Evolutionary conservation across 2,888 invertebrate genomes (phyloP).

Genomic region (Ellobium chinense): DNA sequence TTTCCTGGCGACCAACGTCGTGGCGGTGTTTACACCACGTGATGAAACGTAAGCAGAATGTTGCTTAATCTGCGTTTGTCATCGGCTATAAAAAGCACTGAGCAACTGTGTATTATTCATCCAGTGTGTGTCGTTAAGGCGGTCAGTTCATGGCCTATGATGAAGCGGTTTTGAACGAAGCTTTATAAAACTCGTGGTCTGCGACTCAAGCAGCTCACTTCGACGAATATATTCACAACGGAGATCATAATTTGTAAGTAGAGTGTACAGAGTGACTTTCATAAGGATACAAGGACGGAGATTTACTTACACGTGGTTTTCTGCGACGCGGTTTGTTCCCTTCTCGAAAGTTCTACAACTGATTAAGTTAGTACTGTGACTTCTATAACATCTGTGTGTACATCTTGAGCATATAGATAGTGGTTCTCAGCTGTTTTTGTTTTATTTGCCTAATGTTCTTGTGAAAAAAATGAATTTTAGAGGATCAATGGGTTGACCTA

Average conservation of each 20-base stretch:
- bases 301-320: not conserved
- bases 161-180: not conserved
- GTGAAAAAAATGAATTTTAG: too few relatives aligned
- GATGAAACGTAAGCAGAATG: conserved; percentile 32
- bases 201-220: too few relatives aligned
- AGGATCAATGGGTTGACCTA: too few relatives aligned
- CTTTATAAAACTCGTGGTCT: too few relatives aligned
- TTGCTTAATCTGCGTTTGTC: conserved; percentile 37
- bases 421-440: too few relatives aligned
- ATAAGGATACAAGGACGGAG: not conserved
- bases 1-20: conserved; percentile 31
- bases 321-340: not conserved
- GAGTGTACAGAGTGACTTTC: not conserved
- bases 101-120: conserved; percentile 9
- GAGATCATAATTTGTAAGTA: not conserved
- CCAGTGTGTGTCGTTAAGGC: not conserved
- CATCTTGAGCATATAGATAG: too few relatives aligned
- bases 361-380: too few relatives aligned
- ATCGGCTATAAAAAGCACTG: conserved; percentile 32
- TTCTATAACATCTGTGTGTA: not conserved
- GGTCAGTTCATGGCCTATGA: not conserved
- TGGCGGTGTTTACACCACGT: conserved; percentile 48
- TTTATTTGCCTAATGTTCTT: too few relatives aligned
- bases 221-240: not conserved
- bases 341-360: not conserved